These are phyloP conservation scores for Mechanitis messenoides DNA, from an alignment of 2,888 invertebrate genomes.

Conservation along the genomic window DNA sequence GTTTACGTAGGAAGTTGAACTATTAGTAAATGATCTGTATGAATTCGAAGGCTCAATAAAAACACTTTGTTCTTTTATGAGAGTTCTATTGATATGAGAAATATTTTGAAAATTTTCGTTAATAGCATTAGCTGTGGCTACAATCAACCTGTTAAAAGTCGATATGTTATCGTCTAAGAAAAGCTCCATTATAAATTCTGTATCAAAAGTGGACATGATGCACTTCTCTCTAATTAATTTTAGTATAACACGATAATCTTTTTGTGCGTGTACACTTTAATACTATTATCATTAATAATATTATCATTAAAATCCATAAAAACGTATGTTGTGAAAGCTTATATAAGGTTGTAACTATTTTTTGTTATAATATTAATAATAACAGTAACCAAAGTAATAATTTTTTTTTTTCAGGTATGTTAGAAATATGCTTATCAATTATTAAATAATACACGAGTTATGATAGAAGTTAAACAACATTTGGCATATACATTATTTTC, in stretches of 20 bases:
- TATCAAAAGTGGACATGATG: slow-evolving; percentile 48
- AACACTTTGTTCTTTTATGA: slow-evolving; percentile 37
- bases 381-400: no score
- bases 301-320: no score
- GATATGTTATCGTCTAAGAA: slow-evolving; percentile 61
- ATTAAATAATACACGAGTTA: no score
- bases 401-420: no score
- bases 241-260: neutral
- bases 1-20: slow-evolving; percentile 24
- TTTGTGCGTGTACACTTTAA: neutral
- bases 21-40: slow-evolving; percentile 19
- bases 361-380: no score
- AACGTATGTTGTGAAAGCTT: no score
- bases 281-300: neutral
- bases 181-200: slow-evolving; percentile 57
- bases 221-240: neutral
- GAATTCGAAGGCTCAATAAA: slow-evolving; percentile 13
- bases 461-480: no score
- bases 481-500: no score
- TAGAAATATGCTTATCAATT: no score
- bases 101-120: slow-evolving; percentile 59
- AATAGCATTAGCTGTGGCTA: slow-evolving; percentile 57
- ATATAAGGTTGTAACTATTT: no score
- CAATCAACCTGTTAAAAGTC: slow-evolving; percentile 52
- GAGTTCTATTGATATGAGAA: slow-evolving; percentile 39